Base-by-base conservation (phyloP, 2,113 vertebrate species). In the Barbus barbus region DNA sequence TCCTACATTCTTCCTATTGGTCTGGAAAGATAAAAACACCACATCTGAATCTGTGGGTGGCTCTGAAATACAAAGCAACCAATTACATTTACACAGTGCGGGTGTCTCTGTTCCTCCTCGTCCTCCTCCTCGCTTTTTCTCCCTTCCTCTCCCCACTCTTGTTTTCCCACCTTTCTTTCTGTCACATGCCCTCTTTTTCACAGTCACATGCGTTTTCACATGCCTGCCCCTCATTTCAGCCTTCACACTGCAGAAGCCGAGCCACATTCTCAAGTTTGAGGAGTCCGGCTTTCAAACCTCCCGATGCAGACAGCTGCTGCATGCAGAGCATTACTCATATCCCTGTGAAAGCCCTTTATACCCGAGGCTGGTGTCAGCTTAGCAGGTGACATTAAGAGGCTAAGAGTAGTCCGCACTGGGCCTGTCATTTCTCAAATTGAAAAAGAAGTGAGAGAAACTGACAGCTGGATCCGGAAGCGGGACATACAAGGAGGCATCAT, bases 1-100 rank as follows among this genome's bases (percentile, higher is more conserved):
- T 61, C 28, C 51, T 8, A 22, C 53, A 26, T 53, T 61, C 28
- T 83, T 84, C 85, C 80, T 36, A 87, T 89, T 92, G 90, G 89
- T 84, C 85, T 85, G 81, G 44, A 44, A 83, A 89, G 90, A 94
- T 92, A 93, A 93, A 92, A 89, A 88, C 41, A 84, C 87, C 85
- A 79, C 85, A 90, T 93, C 87, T 88, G 90, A 92, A 90, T 92
- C 92, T 92, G 90, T 90, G 87, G 89, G 90, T 87, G 90, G 88
- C 86, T 87, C 84, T 76, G 85, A 85, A 90, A 85, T 79, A 90
- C 90, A 91, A 90, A 91, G 88, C 79, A 90, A 83, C 84, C 90
- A 91, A 92, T 92, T 87, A 89, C 83, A 84, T 90, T 90, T 90
- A 90, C 86, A 90, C 86, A 18, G 71, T 88, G 87, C 58, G 67